Percentiles rank a stretch among this genome's conserved stretches.
Conservation (phyloP, 2,797 vertebrate genomes). For the Gallirallus australis region DNA sequence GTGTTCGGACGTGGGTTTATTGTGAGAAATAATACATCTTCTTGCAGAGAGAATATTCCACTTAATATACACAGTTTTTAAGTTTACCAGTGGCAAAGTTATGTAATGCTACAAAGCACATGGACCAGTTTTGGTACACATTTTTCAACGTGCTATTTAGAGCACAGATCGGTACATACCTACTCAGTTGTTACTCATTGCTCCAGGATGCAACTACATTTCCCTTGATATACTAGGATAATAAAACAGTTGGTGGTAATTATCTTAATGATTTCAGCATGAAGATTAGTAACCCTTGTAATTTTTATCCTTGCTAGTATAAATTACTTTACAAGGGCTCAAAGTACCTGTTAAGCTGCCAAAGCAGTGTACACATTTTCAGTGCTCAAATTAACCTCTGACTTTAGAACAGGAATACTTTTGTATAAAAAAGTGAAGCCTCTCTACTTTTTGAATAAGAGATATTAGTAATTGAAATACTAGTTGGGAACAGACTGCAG, state of each 20-base stretch:
- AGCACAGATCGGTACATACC: background rate
- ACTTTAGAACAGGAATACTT: background rate
- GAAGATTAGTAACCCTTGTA: constrained; percentile 62
- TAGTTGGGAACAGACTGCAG: background rate
- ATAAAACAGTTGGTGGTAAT: constrained; percentile 61
- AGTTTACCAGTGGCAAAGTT: background rate
- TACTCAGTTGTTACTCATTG: background rate
- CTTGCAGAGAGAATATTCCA: background rate
- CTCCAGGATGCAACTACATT: constrained; percentile 40
- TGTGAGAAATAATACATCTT: background rate
- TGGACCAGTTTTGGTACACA: background rate
- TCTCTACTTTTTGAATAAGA: background rate
- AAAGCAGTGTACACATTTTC: background rate
- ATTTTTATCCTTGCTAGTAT: constrained; percentile 58
- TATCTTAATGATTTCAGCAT: constrained; percentile 53
- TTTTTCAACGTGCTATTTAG: background rate
- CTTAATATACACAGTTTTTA: background rate
- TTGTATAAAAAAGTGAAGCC: background rate
- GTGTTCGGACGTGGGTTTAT: background rate
- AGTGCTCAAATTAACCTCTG: constrained; percentile 21
- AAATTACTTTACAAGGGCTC: constrained; percentile 60
- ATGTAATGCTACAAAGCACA: background rate
- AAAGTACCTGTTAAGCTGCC: constrained; percentile 42
- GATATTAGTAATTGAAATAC: background rate
- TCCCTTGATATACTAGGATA: constrained; percentile 37